Conservation (phyloP, 1,140 invertebrate species). For the Argopecten irradians region DNA sequence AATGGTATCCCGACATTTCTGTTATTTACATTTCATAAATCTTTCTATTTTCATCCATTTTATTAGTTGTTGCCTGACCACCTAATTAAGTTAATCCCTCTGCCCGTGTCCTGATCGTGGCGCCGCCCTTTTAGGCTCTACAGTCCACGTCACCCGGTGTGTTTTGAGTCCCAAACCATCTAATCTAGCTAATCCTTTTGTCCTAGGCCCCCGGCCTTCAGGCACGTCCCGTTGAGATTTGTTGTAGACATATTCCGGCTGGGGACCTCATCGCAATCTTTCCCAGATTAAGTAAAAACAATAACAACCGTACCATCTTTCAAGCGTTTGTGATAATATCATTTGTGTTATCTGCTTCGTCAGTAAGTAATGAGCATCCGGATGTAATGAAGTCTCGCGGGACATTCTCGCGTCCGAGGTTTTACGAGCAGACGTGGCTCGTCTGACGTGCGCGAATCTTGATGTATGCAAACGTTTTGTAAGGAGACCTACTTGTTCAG, state of each 20-base stretch:
- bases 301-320: not conserved
- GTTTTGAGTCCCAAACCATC: no score
- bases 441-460: not conserved
- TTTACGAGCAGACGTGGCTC: not conserved
- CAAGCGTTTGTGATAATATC: constrained; percentile 15
- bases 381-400: not conserved
- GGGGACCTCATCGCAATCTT: not conserved
- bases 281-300: not conserved
- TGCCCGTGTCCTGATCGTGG: no score
- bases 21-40: no score
- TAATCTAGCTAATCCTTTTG: not conserved
- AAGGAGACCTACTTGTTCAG: not conserved
- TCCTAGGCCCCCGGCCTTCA: not conserved
- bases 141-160: no score
- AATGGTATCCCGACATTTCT: no score
- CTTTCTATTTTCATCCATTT: no score
- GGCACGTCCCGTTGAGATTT: not conserved
- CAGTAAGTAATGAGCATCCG: constrained; percentile 21
- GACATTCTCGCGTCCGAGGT: not conserved
- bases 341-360: constrained; percentile 7
- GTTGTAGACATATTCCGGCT: constrained; percentile 6
- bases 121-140: no score
- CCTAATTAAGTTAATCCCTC: no score
- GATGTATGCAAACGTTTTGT: not conserved
- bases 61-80: no score